Evolutionary conservation across 2,113 vertebrate genomes (phyloP), one percentile per base, ranked within the genome.

Genomic region (Danionella cerebrum): DNA sequence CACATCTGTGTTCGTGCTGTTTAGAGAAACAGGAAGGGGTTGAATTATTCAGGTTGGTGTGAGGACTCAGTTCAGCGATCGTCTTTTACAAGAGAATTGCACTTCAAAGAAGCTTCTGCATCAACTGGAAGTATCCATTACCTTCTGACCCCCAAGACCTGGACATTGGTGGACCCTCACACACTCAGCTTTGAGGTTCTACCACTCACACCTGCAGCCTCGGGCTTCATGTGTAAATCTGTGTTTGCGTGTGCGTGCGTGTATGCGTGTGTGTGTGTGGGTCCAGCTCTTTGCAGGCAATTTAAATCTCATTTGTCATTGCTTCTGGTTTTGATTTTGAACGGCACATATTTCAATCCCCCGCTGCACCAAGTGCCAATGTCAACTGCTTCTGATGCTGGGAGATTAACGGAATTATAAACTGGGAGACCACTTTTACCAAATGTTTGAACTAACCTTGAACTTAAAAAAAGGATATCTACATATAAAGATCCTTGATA

Each of bases 1-100:
- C 76, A 48, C 60, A 76, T 67, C 73, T 78, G 73, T 29, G 78
- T 77, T 63, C 51, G 55, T 65, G 54, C 55, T 77, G 81, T 77
- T 76, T 69, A 70, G 71, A 60, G 58, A 62, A 57, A 62, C 76
- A 77, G 70, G 78, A 65, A 79, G 76, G 65, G 65, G 67, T 52
- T 81, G 78, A 78, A 80, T 84, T 81, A 84, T 79, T 78, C 77
- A 82, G 31, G 52, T 39, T 12, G 38, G 63, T 44, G 39, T 45
- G 55, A 63, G 69, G 48, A 39, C 48, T 55, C 27, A 71, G 70
- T 53, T 78, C 71, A 69, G 52, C 24, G 68, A 59, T 53, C 67
- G 73, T 75, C 54, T 58, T 71, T 80, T 81, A 78, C 67, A 59
- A 71, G 21, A 21, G 70, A 50, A 67, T 51, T 69, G 67, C 73